Evolutionary conservation across 2,888 invertebrate species (phyloP), one percentile per base, ranked within the genome.

Genomic region (Dione vanillae): DNA sequence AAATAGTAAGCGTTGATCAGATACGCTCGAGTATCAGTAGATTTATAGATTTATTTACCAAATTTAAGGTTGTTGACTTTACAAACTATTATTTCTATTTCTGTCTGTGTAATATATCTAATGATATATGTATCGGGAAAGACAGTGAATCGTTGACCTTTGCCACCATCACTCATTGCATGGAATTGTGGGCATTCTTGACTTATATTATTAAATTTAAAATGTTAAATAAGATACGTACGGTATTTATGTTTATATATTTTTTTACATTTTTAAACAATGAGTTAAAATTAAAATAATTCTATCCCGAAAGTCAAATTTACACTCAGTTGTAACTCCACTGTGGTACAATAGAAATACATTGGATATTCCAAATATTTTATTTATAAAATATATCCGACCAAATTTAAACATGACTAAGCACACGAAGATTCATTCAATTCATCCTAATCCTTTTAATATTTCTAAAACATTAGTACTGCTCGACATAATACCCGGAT

Each of bases 1-100:
- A 89, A 90, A 89, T 80, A 76, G 72, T 74, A 68, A 78, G 77
- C 75, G 72, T 75, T 62, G 54, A 68, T 68, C 62, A 68, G 62
- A 68, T 68, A 68, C 51, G 62, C 62, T 62, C 37, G 35, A 19
- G 37, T 37, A 49, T 37, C 47, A 43, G 59, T 43, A 35, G 37
- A 64, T 64, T 64, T 64, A 49, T 64, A 20, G 49, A 64, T 64
- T 64, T 64, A 64, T 64, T 64, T 64, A 49, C 49, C 49, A 64
- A 49, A 64, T 37, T 49, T 19, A 19, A 61, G 43, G 27, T 59
- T 20, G 14, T 59, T 59, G 59, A 45, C 59, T n/a, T 43, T 27
- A 10, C 0, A 27, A n/a, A 61, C 43, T 45, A 9, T 43, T 27
- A 27, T 43, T 59, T 59, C 8, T 59, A 43, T 8, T 5, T 47